Evolutionary conservation across 1,140 invertebrate species (phyloP), one percentile per base, ranked within the genome.

Genomic region (Bombus haemorrhoidalis): DNA sequence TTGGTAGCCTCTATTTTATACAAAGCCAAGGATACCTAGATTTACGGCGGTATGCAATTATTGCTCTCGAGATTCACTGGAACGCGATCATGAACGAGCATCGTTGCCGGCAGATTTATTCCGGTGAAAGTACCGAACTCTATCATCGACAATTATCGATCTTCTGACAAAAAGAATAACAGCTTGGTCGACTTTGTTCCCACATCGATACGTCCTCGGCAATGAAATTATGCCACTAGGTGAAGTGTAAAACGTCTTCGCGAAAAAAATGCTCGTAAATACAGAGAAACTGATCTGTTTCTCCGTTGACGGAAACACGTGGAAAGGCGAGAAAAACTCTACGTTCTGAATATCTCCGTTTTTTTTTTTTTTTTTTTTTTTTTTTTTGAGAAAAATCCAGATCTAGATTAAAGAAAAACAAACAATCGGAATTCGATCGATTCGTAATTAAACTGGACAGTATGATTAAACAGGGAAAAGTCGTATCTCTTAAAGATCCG

Each of bases 121-220:
- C 73, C n/a, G 64, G 47, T 59, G 82, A 78, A 84, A 84, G 75
- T 79, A 84, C 43, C 32, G 25, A 37, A 57, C 43, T 9, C 28
- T 25, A n/a, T 62, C 59, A 13, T 22, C 22, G 8, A 53, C 32
- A 34, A 43, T 53, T 53, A 39, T 43, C 10, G 2, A 22, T 41
- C 15, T 6, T 2, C 3, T 53, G 47, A 53, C 6, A 53, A 53
- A 53, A 53, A 53, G 34, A 10, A 69, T 10, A 32, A 18, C 25
- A 32, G 5, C 22, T 8, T 57, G 8, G n/a, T 81, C 22, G 2
- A 47, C 47, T 66, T n/a, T 64, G 10, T 76, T 76, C 47, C 1
- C 32, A 0, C 1, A 3, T 53, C 5, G 18, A 22, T 53, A 2
- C 15, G 15, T 2, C 13, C 1, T 2, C 39, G 2, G 32, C 4